Base-by-base conservation (phyloP, 2,888 invertebrate species). In the Archips crataeganus region DNA sequence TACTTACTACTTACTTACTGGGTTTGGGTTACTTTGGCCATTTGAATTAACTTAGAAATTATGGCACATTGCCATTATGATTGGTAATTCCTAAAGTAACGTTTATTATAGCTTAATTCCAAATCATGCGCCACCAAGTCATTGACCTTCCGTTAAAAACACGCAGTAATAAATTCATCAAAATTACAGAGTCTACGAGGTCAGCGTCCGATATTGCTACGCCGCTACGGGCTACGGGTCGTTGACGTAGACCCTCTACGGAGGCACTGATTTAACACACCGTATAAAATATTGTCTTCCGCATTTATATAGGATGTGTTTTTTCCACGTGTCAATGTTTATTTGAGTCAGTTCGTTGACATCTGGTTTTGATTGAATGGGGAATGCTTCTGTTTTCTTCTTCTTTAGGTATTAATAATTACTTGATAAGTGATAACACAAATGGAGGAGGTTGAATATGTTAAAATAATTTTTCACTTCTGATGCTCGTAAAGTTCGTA, bases 171-270 rank as follows among this genome's bases (percentile, higher is more conserved):
- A 66, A 64, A 72, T 72, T 62, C 67, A 54, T 72, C 72, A 67
- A 71, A 67, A 69, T 69, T 61, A 63, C 60, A 59, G 61, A 11
- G 57, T 49, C 71, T 66, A 47, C 0, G 34, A 60, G 83, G 79
- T 81, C 81, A 77, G 75, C 70, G 80, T 0, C 75, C 82, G 84
- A 82, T 84, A 82, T 74, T 77, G 79, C 81, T 82, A 80, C 82
- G 80, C 59, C 74, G 78, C 80, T 78, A 82, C 81, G 79, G 70
- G 79, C 78, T 79, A 79, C 88, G 84, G 45, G 84, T 85, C 82
- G 80, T 77, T 67, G 83, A 71, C 85, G 87, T 82, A 83, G 82
- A 78, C 75, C 75, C 77, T 79, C 82, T 81, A 82, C 80, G 77
- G 3, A 65, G 49, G 64, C 32, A 36, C 79, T 82, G 83, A 82